These are phyloP conservation scores for Morinoia aosen DNA, from an alignment of 2,888 invertebrate genomes.

Conservation along the genomic window DNA sequence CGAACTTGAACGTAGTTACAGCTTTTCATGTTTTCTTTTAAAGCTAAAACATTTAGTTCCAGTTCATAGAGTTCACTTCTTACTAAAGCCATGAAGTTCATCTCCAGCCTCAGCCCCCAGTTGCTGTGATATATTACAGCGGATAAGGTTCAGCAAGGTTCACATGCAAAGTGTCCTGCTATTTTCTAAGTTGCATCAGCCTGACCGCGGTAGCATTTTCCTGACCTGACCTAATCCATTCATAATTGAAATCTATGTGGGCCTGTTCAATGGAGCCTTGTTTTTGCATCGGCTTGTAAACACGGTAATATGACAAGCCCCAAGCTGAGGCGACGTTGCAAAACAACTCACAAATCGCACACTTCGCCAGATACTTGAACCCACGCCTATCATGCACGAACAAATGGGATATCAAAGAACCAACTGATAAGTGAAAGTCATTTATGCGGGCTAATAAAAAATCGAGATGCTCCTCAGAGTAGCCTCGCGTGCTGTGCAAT, in stretches of 20 bases:
- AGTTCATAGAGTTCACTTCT: no score
- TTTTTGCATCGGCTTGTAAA: background rate
- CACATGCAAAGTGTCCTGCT: background rate
- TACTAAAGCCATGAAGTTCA: background rate
- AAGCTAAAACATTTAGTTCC: no score
- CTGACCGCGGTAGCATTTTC: background rate
- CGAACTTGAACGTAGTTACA: no score
- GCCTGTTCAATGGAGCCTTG: background rate
- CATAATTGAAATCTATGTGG: background rate
- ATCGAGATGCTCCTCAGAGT: background rate
- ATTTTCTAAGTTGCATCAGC: background rate
- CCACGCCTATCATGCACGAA: background rate
- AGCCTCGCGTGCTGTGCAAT: background rate
- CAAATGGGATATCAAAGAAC: slow-evolving; percentile 1
- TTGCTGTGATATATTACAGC: background rate
- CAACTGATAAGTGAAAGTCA: slow-evolving; percentile 9
- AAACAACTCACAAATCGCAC: background rate
- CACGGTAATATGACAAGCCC: background rate
- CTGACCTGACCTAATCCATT: background rate
- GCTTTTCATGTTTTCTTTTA: no score
- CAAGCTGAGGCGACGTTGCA: background rate
- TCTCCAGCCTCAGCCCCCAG: background rate
- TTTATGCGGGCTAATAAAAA: background rate
- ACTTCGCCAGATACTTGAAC: background rate
- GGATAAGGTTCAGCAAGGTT: background rate